Base-by-base conservation (phyloP, 2,797 vertebrate genomes). In the Pogonophryne albipinna region DNA sequence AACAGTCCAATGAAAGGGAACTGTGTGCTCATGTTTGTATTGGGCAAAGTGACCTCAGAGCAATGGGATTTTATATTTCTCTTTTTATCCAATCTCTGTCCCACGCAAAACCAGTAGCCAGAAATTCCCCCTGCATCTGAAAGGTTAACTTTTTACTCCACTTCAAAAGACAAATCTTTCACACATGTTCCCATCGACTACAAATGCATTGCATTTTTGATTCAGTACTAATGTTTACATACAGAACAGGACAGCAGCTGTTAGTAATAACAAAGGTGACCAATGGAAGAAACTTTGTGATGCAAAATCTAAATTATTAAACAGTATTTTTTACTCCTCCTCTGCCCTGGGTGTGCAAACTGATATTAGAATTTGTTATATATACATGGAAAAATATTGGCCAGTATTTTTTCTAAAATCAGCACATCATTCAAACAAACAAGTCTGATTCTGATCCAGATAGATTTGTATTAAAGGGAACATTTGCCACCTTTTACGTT, bases 211-310 rank as follows among this genome's bases (percentile, higher is more conserved):
- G 53, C 38, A 15, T 16, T 7, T 57, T n/a, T 55, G 58, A 47
- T 14, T 56, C 12, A 10, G 47, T 55, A 67, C 27, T 59, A 60
- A 63, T 47, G 38, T 45, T 52, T n/a, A 34, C 5, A 12, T 12
- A 66, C 6, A 66, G 27, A 56, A 10, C 17, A 41, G 62, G 23
- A 52, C 3, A 51, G 49, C 20, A 66, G 45, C 50, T 76, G 68
- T 56, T 50, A 19, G 31, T 60, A 66, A 38, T 27, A 60, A 71
- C 49, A 52, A 61, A 68, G 41, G 15, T 46, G 47, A 50, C 58
- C 49, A 50, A 2, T 16, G 50, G 53, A 57, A 45, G 58, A 58
- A 34, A 42, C 1, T 42, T 49, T 23, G 12, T 3, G 49, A 52
- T 34, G 23, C 19, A 55, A 19, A 20, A 46, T 63, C 47, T 45